Conservation (phyloP, 2,797 vertebrate genomes). For the Mormyrops attenuatus region DNA sequence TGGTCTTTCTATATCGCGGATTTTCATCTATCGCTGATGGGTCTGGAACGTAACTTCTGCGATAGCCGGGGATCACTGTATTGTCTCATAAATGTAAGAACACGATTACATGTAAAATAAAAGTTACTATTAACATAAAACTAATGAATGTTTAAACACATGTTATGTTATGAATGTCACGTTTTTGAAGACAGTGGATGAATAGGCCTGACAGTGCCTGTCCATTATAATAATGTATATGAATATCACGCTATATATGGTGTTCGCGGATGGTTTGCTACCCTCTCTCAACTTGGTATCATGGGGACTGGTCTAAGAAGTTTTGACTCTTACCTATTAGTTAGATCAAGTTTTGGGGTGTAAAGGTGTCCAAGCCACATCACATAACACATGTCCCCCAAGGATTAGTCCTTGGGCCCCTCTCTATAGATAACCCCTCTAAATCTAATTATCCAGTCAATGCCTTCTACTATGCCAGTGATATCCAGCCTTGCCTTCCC, state of each 20-base stretch:
- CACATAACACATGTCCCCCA: neutral
- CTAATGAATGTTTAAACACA: too few species aligned
- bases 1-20: too few species aligned
- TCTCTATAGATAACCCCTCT: neutral
- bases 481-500: neutral
- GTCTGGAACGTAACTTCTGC: too few species aligned
- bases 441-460: neutral
- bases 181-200: too few species aligned
- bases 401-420: neutral
- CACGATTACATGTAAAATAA: neutral
- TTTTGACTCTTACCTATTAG: neutral
- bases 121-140: too few species aligned
- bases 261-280: neutral
- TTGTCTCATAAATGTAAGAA: neutral
- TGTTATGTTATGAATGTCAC: too few species aligned
- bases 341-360: neutral
- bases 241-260: too few species aligned
- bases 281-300: neutral
- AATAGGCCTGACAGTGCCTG: too few species aligned
- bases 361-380: neutral
- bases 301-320: neutral
- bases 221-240: too few species aligned
- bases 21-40: too few species aligned
- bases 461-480: too few species aligned
- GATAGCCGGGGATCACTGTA: neutral